Base-by-base conservation (phyloP, 2,797 vertebrate species). In the Netta rufina region DNA sequence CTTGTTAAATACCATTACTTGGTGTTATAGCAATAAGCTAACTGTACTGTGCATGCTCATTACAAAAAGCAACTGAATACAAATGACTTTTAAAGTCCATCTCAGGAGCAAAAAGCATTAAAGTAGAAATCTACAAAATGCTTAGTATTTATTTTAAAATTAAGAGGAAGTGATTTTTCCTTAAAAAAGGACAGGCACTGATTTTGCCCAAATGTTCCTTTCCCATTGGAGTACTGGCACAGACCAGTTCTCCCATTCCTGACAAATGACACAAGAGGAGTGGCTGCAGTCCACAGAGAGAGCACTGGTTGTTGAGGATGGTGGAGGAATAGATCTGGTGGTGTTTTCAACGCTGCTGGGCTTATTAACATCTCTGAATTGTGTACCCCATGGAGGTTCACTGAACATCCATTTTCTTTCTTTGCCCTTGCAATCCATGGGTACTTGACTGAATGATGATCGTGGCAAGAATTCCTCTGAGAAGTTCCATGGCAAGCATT, bases 291-390 rank as follows among this genome's bases (percentile, higher is more conserved):
- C 62, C 20, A 3, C 54, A 58, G 65, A 67, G 84, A 19, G 22
- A 84, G 20, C 41, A 21, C 2, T 30, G 58, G 72, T 62, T 78
- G 62, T 62, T 81, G 62, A 86, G 58, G 61, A 69, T 69, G 89
- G 85, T 62, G 45, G 51, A 83, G 62, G 15, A 85, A 28, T 11
- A 58, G 62, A 19, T 62, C 58, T 89, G 56, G 61, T 92, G 72
- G 45, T 71, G 41, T 91, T 85, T 94, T 83, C 65, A 36, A 38
- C 53, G 33, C 39, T 0, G 0, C 57, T 89, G 69, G 83, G 43
- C 69, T 91, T 80, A 89, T 72, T 85, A 61, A 49, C 47, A 21
- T 77, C 61, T 89, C 82, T 87, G 57, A 80, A 85, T 49, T 93
- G 72, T 25, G 39, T 33, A 25, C 1, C 2, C 20, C 1, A 47